Base-by-base conservation (phyloP, 1,140 invertebrate genomes). In the Lineus longissimus region DNA sequence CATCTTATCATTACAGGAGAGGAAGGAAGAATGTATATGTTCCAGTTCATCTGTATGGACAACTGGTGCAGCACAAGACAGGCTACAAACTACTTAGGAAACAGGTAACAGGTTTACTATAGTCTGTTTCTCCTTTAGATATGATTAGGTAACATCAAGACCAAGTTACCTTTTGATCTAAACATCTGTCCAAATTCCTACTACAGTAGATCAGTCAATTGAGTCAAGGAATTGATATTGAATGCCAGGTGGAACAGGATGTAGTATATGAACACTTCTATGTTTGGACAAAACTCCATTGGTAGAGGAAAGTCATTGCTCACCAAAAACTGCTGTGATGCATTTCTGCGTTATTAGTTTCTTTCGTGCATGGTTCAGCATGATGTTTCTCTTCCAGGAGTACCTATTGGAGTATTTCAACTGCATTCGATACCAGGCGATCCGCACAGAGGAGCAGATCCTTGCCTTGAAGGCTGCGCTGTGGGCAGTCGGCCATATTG, bases 401-500 rank as follows among this genome's bases (percentile, higher is more conserved):
- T 76, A 68, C 59, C 58, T 79, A 2, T 61, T 65, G 2, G 73
- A 78, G 36, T 80, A 78, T 63, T 78, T 77, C 56, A 55, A 76
- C 33, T 73, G 66, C 55, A 73, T 82, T 25, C 66, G 71, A 19
- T 70, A 70, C 59, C 72, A 75, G 36, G 69, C 73, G 25, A 56
- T 79, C 15, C 54, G 75, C 27, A 74, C 72, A 31, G 78, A 81
- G 54, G 56, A 72, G 11, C 71, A 76, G 59, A 73, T 82, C n/a
- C 66, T 77, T 30, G 72, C 77, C 60, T 77, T 95, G 17, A 98
- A 98, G 78, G 87, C 92, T 23, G 90, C 93, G 0, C 77, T 98
- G 0, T 98, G 95, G 94, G 89, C 90, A 9, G 79, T 94, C 29
- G 91, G 91, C 15, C 92, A 95, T 76, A 85, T 91, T 22, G 91